Conservation (phyloP, 2,113 vertebrate genomes). For the Leptodactylus fuscus region DNA sequence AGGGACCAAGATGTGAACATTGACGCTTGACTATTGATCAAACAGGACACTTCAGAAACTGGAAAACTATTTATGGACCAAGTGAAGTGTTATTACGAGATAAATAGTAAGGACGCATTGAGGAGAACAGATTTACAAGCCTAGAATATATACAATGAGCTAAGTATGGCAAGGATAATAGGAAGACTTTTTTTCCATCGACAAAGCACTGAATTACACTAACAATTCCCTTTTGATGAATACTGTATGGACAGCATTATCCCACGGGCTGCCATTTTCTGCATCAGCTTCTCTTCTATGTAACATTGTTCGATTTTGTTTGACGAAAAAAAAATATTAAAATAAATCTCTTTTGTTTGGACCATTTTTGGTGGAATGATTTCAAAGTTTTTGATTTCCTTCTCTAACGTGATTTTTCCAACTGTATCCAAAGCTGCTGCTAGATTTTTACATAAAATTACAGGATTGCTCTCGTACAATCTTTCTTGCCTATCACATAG, state of each 20-base stretch:
- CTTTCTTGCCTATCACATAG: no score
- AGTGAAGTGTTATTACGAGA: not conserved
- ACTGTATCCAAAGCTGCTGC: not conserved
- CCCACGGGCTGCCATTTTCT: not conserved
- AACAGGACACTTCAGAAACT: not conserved
- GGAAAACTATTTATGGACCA: not conserved
- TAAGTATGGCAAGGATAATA: not conserved
- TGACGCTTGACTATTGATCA: no score
- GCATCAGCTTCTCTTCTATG: not conserved
- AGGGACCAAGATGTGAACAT: no score
- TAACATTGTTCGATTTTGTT: not conserved
- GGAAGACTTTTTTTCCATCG: not conserved
- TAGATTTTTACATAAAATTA: not conserved
- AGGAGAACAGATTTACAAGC: conserved; percentile 4
- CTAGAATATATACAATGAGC: not conserved
- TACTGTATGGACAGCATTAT: not conserved
- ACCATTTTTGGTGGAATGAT: not conserved
- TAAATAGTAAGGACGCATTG: not conserved
- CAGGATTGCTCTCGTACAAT: no score
- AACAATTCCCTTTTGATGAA: conserved; percentile 19
- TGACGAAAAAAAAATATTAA: not conserved
- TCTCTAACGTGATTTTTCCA: not conserved
- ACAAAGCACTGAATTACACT: conserved; percentile 6
- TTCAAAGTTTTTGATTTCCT: not conserved
- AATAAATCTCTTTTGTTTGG: not conserved